phyloP scores from a whole-genome alignment of 2,113 vertebrate genomes.

The Gadus chalcogrammus region DNA sequence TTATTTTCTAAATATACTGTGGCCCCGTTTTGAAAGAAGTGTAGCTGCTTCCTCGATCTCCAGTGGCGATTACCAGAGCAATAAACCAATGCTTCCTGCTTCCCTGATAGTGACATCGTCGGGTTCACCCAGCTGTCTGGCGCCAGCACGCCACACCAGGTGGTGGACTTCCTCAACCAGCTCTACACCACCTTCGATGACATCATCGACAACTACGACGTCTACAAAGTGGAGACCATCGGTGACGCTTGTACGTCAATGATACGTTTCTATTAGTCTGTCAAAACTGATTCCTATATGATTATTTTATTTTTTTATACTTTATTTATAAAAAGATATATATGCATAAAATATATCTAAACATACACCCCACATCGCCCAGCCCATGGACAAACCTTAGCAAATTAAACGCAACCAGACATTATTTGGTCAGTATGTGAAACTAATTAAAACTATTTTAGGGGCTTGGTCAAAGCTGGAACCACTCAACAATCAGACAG shows the following conservation, averaged over 20 bases:
- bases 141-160: conserved; percentile 74
- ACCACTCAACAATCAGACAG: too few species aligned
- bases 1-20: too few species aligned
- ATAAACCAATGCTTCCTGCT: neutral
- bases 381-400: too few species aligned
- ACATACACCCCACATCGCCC: too few species aligned
- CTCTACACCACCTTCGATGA: conserved; percentile 79
- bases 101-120: conserved; percentile 72
- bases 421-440: too few species aligned
- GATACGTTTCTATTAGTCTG: neutral
- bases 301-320: neutral
- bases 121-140: conserved; percentile 76
- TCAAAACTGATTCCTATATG: neutral
- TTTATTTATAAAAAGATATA: neutral
- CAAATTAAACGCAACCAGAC: too few species aligned
- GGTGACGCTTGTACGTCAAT: conserved; percentile 75
- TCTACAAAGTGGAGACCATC: conserved; percentile 80
- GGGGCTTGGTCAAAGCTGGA: too few species aligned
- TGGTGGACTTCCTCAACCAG: conserved; percentile 77
- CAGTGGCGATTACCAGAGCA: neutral
- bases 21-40: too few species aligned
- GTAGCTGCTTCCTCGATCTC: too few species aligned
- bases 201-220: conserved; percentile 78
- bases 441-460: too few species aligned
- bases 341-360: neutral